Base-by-base conservation (phyloP, 2,888 invertebrate genomes). In the Thera britannica region DNA sequence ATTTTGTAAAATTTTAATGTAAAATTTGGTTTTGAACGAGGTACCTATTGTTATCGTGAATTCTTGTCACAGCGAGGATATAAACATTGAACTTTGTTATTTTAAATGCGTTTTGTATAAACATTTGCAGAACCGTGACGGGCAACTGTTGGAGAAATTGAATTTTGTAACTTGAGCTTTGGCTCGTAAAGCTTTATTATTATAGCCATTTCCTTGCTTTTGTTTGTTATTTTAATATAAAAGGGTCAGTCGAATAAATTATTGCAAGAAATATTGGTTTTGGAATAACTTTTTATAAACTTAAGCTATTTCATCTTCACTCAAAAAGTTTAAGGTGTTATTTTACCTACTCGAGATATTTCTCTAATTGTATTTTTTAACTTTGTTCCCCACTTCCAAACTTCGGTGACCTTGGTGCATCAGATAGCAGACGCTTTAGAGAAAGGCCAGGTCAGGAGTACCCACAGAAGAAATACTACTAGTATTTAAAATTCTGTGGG, bases 81-180 rank as follows among this genome's bases (percentile, higher is more conserved):
- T 79, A 80, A 82, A 80, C 78, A 81, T 78, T 78, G 77, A 81
- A 78, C 76, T 81, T 80, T 78, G 79, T 83, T 84, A 85, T 86
- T 87, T 85, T 84, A 82, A 80, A 82, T 80, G 74, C 74, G 79
- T 79, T 79, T 82, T 83, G 79, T 81, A 78, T 83, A 83, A 82
- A 83, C 80, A 80, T 79, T 75, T 65, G 65, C 78, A 75, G 76
- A 77, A 76, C 67, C 79, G 75, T 78, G 75, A 77, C 79, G 75
- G 71, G 69, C 78, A 73, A 76, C 76, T 83, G 81, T 77, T 82
- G 82, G 77, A 83, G 83, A 83, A 89, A 88, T 88, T 88, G 86
- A 86, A 88, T 86, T 82, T 85, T 83, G 88, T 81, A 88, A 89
- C 82, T 77, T 77, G 85, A 89, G 79, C 79, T 77, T 71, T 66